These are phyloP conservation scores for Eristalis pertinax DNA, from an alignment of 2,888 invertebrate genomes.

Conservation along the genomic window DNA sequence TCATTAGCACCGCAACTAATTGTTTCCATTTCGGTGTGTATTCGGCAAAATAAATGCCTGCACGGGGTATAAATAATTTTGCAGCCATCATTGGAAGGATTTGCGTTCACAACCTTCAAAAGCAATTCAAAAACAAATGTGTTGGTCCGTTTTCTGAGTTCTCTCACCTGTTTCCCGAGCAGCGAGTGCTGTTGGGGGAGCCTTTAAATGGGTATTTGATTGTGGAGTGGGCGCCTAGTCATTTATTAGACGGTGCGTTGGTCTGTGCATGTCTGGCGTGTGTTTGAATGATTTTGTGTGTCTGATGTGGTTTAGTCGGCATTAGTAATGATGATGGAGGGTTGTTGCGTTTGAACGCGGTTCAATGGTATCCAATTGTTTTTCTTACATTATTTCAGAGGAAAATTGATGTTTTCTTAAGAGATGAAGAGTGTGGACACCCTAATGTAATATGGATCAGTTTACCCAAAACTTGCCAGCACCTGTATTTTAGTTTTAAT, in stretches of 20 bases:
- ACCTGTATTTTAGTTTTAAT: too few species aligned
- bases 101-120: slow-evolving; percentile 63
- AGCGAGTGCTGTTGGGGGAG: background rate
- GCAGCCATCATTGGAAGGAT: slow-evolving; percentile 39
- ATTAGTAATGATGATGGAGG: too few species aligned
- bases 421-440: too few species aligned
- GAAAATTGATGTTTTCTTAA: too few species aligned
- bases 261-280: background rate
- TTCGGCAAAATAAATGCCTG: slow-evolving; percentile 56
- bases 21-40: slow-evolving; percentile 60
- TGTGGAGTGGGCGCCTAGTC: slow-evolving; percentile 3
- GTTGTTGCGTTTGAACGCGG: too few species aligned
- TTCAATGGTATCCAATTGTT: too few species aligned
- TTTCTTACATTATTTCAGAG: too few species aligned
- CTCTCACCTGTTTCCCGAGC: slow-evolving; percentile 33
- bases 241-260: slow-evolving; percentile 35
- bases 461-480: too few species aligned
- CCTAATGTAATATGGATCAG: too few species aligned
- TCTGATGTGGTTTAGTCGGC: too few species aligned
- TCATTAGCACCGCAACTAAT: slow-evolving; percentile 73
- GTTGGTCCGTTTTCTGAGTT: slow-evolving; percentile 25
- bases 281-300: background rate
- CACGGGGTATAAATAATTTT: slow-evolving; percentile 56
- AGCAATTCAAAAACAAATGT: slow-evolving; percentile 65
- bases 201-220: slow-evolving; percentile 34